Conservation (phyloP, 2,888 invertebrate genomes). For the Stenurella melanura region DNA sequence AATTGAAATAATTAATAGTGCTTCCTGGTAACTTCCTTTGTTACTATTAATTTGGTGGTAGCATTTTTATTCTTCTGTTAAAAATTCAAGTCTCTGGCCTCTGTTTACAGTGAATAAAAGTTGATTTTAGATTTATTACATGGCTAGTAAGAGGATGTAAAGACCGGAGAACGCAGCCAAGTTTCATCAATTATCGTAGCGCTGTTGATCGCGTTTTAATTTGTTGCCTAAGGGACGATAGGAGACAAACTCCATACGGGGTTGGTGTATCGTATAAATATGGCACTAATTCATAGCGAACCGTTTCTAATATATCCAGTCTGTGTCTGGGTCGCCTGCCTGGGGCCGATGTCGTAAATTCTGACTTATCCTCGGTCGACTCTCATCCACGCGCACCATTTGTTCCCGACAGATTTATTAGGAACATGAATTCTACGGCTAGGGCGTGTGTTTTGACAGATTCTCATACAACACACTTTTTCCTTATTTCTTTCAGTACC, state of each 20-base stretch:
- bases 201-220: constrained; percentile 37
- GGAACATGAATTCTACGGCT: constrained; percentile 60
- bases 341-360: constrained; percentile 57
- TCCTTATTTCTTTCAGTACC: constrained; percentile 22
- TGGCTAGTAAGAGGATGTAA: not conserved
- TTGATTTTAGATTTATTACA: no score
- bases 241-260: constrained; percentile 40
- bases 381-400: constrained; percentile 59
- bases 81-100: no score
- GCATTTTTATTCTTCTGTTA: no score
- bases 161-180: not conserved
- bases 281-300: constrained; percentile 56
- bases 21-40: no score
- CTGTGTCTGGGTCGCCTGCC: constrained; percentile 42
- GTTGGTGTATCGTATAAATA: constrained; percentile 54
- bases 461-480: constrained; percentile 43
- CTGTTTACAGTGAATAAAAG: no score
- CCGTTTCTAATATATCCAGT: constrained; percentile 51
- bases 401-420: constrained; percentile 66
- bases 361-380: constrained; percentile 56
- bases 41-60: no score
- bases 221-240: constrained; percentile 39
- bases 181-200: constrained; percentile 12
- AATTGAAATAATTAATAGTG: no score
- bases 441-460: constrained; percentile 53